phyloP scores from a whole-genome alignment of 2,888 invertebrate genomes.

The Neocrepidodera transversa region DNA sequence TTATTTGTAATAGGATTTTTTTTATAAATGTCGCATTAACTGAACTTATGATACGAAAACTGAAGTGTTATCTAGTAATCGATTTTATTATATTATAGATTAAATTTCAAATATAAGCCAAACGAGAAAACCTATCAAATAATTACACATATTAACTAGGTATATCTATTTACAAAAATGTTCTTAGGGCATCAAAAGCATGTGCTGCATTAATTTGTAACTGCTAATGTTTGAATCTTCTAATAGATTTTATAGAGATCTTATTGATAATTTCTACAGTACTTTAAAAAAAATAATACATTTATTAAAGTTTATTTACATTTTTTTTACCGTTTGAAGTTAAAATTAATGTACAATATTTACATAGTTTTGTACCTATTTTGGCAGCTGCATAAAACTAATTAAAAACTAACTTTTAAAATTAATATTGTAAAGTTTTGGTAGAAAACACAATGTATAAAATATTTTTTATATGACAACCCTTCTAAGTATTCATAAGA shows the following conservation, averaged over 20 bases:
- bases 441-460: slow-evolving; percentile 26
- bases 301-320: slow-evolving; percentile 22
- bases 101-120: no score
- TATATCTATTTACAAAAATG: no score
- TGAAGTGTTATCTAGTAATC: no score
- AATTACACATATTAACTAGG: no score
- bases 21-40: no score
- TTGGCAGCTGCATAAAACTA: slow-evolving; percentile 13
- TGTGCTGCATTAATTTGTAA: background rate
- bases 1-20: no score
- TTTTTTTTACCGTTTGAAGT: slow-evolving; percentile 19
- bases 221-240: background rate
- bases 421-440: slow-evolving; percentile 18
- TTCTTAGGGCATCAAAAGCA: background rate
- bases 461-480: slow-evolving; percentile 15
- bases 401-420: slow-evolving; percentile 1
- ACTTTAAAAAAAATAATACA: slow-evolving; percentile 15
- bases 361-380: slow-evolving; percentile 27
- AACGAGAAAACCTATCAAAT: no score
- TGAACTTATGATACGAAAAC: no score
- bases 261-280: slow-evolving; percentile 25
- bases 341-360: slow-evolving; percentile 16
- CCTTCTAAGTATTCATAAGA: slow-evolving; percentile 13
- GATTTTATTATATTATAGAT: no score
- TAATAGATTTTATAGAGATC: background rate